Evolutionary conservation across 2,797 vertebrate species (phyloP), one percentile per base, ranked within the genome.

Genomic region (Hydrolagus colliei): DNA sequence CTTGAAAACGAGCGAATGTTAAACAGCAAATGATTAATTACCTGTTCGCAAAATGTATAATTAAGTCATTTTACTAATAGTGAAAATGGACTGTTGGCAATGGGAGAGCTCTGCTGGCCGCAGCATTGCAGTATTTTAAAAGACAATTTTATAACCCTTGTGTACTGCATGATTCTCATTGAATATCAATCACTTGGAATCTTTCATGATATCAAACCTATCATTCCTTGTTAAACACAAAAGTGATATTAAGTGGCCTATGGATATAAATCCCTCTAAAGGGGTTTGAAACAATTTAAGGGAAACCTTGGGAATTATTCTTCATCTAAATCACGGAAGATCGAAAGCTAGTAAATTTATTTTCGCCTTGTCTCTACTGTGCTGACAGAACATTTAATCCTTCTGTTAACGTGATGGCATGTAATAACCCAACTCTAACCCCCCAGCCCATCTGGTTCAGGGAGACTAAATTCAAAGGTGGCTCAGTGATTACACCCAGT

Each of bases 21-120:
- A 67, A 82, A 82, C 61, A 35, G 63, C 63, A 35, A 16, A 67
- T 82, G 78, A 82, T 82, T 82, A 82, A 82, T 82, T 82, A 82
- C 35, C 62, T 68, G 62, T 82, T 65, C 78, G 12, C 14, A 82
- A 82, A 82, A 82, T 82, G 78, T 52, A 82, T 82, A 82, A 82
- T 82, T 82, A 35, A 82, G 67, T 82, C 63, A 82, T 68, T 82
- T 82, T 82, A 65, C 27, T 41, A 82, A 67, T 68, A 65, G 62
- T 41, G 78, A 82, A 80, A 67, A 82, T 82, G 78, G 63, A 82
- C 9, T 65, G n/a, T 18, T 80, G 63, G 27, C 62, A 67, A 32
- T 62, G 32, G 35, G 14, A 67, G 14, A 32, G 63, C 22, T 11
- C 65, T 63, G 32, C 14, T 35, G 3, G 14, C 2, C 27, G n/a